Evolutionary conservation across 1,140 invertebrate genomes (phyloP), one percentile per base, ranked within the genome.

Genomic region (Hormaphis cornu): DNA sequence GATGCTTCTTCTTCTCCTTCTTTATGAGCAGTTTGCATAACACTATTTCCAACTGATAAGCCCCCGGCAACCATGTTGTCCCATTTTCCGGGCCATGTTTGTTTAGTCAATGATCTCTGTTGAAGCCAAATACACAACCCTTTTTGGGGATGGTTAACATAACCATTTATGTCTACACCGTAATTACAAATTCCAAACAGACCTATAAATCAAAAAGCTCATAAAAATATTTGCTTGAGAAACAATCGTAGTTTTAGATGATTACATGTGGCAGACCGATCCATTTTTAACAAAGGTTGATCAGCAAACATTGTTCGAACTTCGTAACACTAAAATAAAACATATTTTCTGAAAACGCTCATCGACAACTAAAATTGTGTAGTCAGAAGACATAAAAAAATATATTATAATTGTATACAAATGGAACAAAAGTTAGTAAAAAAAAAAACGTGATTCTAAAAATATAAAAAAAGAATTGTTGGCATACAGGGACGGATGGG

Each of bases 61-160:
- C 93, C 95, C 69, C 95, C 94, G 72, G 90, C 91, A 7, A 93
- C 93, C 88, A 96, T 93, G 76, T 94, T 95, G 77, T 97, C 94
- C 85, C 93, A 89, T 79, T 91, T 93, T 58, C 91, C 89, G 66
- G 93, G 93, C 89, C 92, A 97, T 24, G 93, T 96, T 78, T 91
- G 90, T 81, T 97, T 97, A 26, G 87, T 93, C 58, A 86, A 82
- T 71, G 93, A 90, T 74, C 94, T 82, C 75, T 89, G 89, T 76
- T 95, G 93, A 72, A 97, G 81, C 95, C 95, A 97, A 77, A 97
- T 87, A 78, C 89, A 92, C 46, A 95, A 77, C 9, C 91, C 89
- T 78, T 88, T 88, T 50, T 87, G 84, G 16, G 88, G 88, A 79
- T 92, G 87, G 75, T 84, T 85, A 12, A 92, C 87, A 79, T 92